Percentiles rank a stretch among this genome's conserved stretches.
Conservation (phyloP, 1,140 invertebrate species). For the Tribolium castaneum region DNA sequence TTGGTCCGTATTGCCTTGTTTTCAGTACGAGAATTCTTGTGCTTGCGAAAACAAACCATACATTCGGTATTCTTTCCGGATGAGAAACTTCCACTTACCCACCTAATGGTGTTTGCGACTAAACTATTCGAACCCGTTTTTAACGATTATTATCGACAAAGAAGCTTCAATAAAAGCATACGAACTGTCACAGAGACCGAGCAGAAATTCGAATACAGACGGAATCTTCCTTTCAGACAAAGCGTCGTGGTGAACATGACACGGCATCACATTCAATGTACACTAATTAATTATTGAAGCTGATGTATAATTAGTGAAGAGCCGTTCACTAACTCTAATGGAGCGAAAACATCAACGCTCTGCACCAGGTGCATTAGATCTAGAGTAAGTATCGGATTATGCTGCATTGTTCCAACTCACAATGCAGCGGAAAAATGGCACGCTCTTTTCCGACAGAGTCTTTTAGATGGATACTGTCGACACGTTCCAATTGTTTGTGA, state of each 20-base stretch:
- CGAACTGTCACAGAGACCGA: background rate
- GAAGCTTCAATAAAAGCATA: too few species aligned
- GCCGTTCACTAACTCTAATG: constrained; percentile 16
- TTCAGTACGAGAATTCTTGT: constrained; percentile 20
- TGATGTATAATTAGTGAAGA: constrained; percentile 26
- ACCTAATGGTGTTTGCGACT: constrained; percentile 21
- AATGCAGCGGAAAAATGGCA: background rate
- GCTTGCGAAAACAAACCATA: constrained; percentile 30
- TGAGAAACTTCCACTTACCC: constrained; percentile 17
- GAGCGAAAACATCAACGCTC: background rate
- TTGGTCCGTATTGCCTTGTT: constrained; percentile 22
- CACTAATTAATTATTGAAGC: constrained; percentile 39
- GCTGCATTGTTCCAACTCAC: constrained; percentile 15
- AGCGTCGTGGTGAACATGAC: constrained; percentile 15
- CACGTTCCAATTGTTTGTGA: constrained; percentile 23
- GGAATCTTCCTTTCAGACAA: background rate
- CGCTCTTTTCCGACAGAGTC: background rate
- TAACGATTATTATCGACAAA: background rate
- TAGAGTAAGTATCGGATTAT: constrained; percentile 15
- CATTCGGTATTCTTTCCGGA: constrained; percentile 27
- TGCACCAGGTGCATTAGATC: constrained; percentile 27
- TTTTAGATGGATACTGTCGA: constrained; percentile 1
- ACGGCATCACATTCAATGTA: constrained; percentile 15
- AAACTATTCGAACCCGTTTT: background rate
- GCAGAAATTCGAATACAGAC: background rate